These are phyloP conservation scores for Scelioninae gen. 2 DNA, from an alignment of 2,888 invertebrate genomes.

Conservation along the genomic window DNA sequence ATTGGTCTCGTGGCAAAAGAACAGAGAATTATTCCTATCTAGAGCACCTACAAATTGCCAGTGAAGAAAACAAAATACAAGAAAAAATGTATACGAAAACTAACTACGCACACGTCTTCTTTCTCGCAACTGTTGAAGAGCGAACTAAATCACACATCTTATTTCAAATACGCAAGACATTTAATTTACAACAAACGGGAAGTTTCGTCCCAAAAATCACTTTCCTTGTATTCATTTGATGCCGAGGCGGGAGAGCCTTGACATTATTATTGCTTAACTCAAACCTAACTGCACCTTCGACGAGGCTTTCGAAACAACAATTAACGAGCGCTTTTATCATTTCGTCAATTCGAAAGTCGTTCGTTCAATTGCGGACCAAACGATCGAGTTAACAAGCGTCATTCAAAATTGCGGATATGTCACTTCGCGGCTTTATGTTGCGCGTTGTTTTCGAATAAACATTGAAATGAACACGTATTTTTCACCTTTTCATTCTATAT, in stretches of 20 bases:
- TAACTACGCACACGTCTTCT: slow-evolving; percentile 40
- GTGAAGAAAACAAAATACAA: slow-evolving; percentile 26
- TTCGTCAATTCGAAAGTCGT: slow-evolving; percentile 26
- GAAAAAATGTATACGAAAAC: slow-evolving; percentile 36
- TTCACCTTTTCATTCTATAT: too few relatives aligned
- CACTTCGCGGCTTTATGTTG: slow-evolving; percentile 17
- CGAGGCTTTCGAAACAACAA: slow-evolving; percentile 16
- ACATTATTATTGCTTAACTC: slow-evolving; percentile 33
- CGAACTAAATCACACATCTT: slow-evolving; percentile 43
- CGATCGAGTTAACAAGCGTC: slow-evolving; percentile 44
- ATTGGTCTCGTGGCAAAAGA: slow-evolving; percentile 31
- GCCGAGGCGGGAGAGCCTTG: slow-evolving; percentile 2
- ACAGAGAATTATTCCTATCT: slow-evolving; percentile 60
- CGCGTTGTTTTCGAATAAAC: not conserved
- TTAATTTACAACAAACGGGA: slow-evolving; percentile 60
- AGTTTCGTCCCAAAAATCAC: slow-evolving; percentile 51
- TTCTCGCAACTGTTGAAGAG: slow-evolving; percentile 27
- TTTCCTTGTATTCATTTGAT: slow-evolving; percentile 31
- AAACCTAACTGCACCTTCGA: slow-evolving; percentile 25
- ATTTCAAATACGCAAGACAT: slow-evolving; percentile 47
- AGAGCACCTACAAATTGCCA: slow-evolving; percentile 64
- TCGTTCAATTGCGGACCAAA: slow-evolving; percentile 2
- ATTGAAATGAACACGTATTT: not conserved
- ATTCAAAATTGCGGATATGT: slow-evolving; percentile 55
- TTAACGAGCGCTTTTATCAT: slow-evolving; percentile 6